Evolutionary conservation across 2,888 invertebrate species (phyloP), one percentile per base, ranked within the genome.

Genomic region (Loripinus fragilis): DNA sequence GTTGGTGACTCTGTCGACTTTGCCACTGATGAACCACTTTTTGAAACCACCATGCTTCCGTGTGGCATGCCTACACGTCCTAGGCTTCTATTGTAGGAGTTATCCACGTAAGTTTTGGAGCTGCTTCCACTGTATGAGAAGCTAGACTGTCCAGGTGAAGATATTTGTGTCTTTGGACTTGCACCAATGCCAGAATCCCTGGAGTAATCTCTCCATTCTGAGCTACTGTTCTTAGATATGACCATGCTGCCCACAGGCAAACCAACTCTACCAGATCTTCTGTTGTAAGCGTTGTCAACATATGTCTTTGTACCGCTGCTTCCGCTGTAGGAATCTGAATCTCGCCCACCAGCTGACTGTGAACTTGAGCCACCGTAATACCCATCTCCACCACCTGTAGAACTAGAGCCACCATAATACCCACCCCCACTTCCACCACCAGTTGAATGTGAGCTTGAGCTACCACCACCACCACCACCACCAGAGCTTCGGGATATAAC

Each of bases 251-350:
- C 85, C 15, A 66, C 23, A 0, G 80, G 74, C 69, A 76, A 45
- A 7, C 81, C 85, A n/a, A 80, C 85, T 45, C 85, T 38, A 15
- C 78, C 85, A 2, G 78, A 35, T 20, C 67, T 35, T 25, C 81
- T 66, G 52, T 85, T 81, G 48, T 60, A 74, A 2, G 78, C 28
- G 68, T 85, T 85, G 41, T 85, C 81, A 0, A 80, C 80, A 55
- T 84, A 84, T 1, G 65, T 71, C 35, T 66, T 74, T 0, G 42
- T 55, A 28, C 52, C 25, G 52, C 52, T 52, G n/a, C 52, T 52
- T 7, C 15, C 7, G n/a, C n/a, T n/a, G 12, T 38, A 38, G 12
- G 38, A 38, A 12, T 12, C 12, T 38, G 38, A 38, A 12, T 12
- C 12, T 8, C 38, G 7, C 5, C 38, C 38, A 5, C 38, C 38